Conservation (phyloP, 2,888 invertebrate genomes). For the Chrysolina oricalcia region DNA sequence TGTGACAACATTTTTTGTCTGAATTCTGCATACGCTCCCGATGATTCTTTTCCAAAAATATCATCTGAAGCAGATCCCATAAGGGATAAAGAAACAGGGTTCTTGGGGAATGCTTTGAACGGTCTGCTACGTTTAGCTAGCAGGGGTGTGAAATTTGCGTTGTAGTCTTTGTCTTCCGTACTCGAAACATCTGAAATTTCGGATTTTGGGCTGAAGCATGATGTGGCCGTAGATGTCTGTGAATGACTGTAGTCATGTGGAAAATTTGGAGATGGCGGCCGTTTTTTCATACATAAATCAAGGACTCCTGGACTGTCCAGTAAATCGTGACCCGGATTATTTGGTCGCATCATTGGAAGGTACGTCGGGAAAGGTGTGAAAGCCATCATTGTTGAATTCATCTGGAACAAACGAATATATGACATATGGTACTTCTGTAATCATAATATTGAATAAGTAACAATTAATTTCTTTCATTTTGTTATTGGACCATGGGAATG, state of each 20-base stretch:
- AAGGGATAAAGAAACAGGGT: slow-evolving; percentile 77
- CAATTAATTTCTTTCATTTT: no score
- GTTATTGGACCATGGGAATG: no score
- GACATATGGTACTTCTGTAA: no score
- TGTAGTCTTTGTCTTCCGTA: slow-evolving; percentile 43
- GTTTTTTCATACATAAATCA: slow-evolving; percentile 61
- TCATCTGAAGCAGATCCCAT: slow-evolving; percentile 71
- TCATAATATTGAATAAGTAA: no score
- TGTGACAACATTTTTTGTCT: slow-evolving; percentile 80
- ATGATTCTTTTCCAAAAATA: slow-evolving; percentile 75
- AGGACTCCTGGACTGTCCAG: slow-evolving; percentile 50
- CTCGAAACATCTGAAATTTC: slow-evolving; percentile 58
- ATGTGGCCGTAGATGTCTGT: neutral
- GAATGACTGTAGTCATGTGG: slow-evolving; percentile 42
- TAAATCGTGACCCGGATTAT: slow-evolving; percentile 36
- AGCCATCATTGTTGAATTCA: slow-evolving; percentile 42
- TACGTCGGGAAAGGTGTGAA: slow-evolving; percentile 28
- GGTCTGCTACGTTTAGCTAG: slow-evolving; percentile 75
- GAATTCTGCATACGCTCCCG: slow-evolving; percentile 82
- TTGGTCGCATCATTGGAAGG: slow-evolving; percentile 22
- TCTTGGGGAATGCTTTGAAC: slow-evolving; percentile 83
- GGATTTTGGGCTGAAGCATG: slow-evolving; percentile 49
- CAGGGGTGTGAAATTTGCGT: slow-evolving; percentile 38
- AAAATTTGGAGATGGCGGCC: slow-evolving; percentile 47
- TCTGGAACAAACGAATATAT: slow-evolving; percentile 43